Percentiles rank a stretch among this genome's conserved stretches.
phyloP scores from a whole-genome alignment of 53 echinoderm and acorn worm species.

The Antedon mediterranea region DNA sequence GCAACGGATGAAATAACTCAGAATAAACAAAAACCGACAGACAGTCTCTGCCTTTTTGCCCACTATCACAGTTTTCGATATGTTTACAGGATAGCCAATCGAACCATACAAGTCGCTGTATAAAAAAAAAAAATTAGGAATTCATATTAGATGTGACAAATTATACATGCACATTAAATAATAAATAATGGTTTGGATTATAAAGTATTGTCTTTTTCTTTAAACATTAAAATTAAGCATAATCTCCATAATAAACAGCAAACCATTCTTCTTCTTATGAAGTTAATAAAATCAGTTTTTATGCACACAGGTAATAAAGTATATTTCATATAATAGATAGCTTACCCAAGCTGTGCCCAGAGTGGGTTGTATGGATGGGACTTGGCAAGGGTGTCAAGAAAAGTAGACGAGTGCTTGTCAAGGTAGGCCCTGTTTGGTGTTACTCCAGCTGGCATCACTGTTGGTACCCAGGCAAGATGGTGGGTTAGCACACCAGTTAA shows the following conservation, averaged over 20 bases:
- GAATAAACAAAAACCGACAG: slow-evolving; percentile 73
- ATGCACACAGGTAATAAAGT: too few species aligned
- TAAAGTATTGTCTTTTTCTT: too few species aligned
- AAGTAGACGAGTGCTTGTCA: slow-evolving; percentile 82
- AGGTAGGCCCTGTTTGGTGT: slow-evolving; percentile 81
- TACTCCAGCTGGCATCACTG: slow-evolving; percentile 74
- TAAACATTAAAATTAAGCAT: too few species aligned
- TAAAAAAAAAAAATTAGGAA: too few species aligned
- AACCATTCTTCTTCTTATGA: too few species aligned
- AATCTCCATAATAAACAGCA: too few species aligned
- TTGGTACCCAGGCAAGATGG: slow-evolving; percentile 97
- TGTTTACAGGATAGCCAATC: slow-evolving; percentile 62
- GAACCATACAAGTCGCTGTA: slow-evolving; percentile 83
- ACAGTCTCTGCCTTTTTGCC: slow-evolving; percentile 75
- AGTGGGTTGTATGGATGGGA: slow-evolving; percentile 99
- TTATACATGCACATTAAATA: too few species aligned
- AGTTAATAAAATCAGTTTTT: too few species aligned
- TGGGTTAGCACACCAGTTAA: slow-evolving; percentile 77
- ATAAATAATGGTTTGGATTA: too few species aligned
- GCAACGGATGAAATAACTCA: slow-evolving; percentile 94
- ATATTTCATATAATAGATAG: too few species aligned
- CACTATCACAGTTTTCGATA: slow-evolving; percentile 71
- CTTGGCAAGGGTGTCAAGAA: slow-evolving; percentile 75
- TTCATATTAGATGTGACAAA: too few species aligned
- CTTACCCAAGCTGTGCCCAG: slow-evolving; percentile 98